Evolutionary conservation across 2,888 invertebrate species (phyloP), one percentile per base, ranked within the genome.

Genomic region (Pheosia tremula): DNA sequence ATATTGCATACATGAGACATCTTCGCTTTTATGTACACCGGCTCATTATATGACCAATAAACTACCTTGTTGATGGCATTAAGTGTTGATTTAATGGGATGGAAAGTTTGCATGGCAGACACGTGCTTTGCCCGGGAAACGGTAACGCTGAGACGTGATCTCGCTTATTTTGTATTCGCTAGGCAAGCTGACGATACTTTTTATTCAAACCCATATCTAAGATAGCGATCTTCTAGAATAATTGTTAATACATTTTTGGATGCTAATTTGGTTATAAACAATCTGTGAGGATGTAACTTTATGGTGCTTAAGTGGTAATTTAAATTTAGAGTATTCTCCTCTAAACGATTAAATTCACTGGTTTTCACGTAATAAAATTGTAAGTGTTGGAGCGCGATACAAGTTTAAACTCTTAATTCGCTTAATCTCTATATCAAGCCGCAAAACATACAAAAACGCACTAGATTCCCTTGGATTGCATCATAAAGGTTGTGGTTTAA

Each of bases 201-300:
- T 53, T 53, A 53, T 53, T 53, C 53, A 53, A 11, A 53, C 24
- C 37, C 53, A 8, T 24, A 9, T 24, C 50, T 50, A 8, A 47
- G 37, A 53, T 53, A 53, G 37, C 37, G 53, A 53, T 53, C 53
- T 53, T 9, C 24, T 9, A 53, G 38, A 37, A 11, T 5, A 24
- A 50, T 53, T 53, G 37, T 53, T n/a, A 4, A 53, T 9, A 6
- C 37, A 37, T 53, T 37, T 53, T n/a, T 24, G 8, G 53, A 24
- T 37, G 53, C 53, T 53, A 53, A 53, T 53, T 37, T 5, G 53
- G 53, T 36, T 53, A 53, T 53, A 10, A 53, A 53, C 11, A 10
- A 53, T 10, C 37, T 3, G 24, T 50, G 24, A 4, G 24, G 50
- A 50, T 50, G 50, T 50, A 10, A 50, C 7, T 50, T 50, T 50